These are phyloP conservation scores for Odontesthes bonariensis DNA, from an alignment of 2,113 vertebrate species.

Conservation along the genomic window DNA sequence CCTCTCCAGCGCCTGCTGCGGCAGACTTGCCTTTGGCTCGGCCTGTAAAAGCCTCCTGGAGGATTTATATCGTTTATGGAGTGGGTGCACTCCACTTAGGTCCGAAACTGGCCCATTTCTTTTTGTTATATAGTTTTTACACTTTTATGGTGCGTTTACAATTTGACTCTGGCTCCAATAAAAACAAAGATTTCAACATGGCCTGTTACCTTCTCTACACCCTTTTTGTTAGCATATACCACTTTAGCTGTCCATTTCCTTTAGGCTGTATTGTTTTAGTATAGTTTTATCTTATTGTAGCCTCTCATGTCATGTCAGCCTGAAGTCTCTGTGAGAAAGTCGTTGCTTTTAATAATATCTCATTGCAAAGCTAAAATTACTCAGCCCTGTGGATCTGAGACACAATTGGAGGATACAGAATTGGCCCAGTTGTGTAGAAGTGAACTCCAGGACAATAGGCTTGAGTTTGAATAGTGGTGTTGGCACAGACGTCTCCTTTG, in stretches of 20 bases:
- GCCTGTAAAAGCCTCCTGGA: slow-evolving; percentile 62
- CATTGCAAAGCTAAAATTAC: slow-evolving; percentile 69
- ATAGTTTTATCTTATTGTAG: slow-evolving; percentile 32
- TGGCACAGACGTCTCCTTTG: slow-evolving; percentile 62
- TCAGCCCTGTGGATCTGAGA: slow-evolving; percentile 26
- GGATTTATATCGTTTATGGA: slow-evolving; percentile 67
- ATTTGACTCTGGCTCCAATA: slow-evolving; percentile 8
- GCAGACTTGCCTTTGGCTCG: slow-evolving; percentile 46
- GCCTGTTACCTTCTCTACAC: too few species aligned
- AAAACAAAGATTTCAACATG: not conserved
- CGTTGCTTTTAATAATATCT: slow-evolving; percentile 64
- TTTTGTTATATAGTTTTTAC: slow-evolving; percentile 34
- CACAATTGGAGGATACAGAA: slow-evolving; percentile 77
- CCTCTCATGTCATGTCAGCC: slow-evolving; percentile 24
- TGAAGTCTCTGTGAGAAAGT: slow-evolving; percentile 58
- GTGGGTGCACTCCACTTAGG: slow-evolving; percentile 61
- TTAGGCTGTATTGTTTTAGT: not conserved
- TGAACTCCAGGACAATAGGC: slow-evolving; percentile 49
- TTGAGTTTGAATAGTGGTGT: slow-evolving; percentile 60
- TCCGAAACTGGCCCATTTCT: slow-evolving; percentile 37
- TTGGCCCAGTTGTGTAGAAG: slow-evolving; percentile 60
- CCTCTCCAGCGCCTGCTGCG: slow-evolving; percentile 23
- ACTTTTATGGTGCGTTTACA: slow-evolving; percentile 28
- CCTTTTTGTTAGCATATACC: not conserved
- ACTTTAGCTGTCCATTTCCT: not conserved